Evolutionary conservation across 2,113 vertebrate genomes (phyloP).

Genomic region (Spea bombifrons): DNA sequence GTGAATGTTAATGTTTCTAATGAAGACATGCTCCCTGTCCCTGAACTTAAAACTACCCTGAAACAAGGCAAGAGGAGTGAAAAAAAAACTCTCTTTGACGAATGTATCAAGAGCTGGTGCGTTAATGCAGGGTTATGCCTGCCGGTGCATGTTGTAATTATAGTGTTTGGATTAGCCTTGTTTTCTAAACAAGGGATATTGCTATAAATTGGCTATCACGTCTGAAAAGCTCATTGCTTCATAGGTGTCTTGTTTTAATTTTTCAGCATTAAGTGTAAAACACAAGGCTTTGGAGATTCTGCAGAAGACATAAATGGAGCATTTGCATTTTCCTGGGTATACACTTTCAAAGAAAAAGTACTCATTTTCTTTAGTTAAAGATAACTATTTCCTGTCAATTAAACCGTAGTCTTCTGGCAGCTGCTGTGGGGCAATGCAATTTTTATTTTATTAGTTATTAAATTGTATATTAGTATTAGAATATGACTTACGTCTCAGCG

Average conservation of each 20-base stretch:
- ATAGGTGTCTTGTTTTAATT: not conserved
- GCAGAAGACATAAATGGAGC: not conserved
- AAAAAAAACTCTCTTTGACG: slow-evolving; percentile 76
- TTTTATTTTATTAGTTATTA: not conserved
- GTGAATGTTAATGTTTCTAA: slow-evolving; percentile 99
- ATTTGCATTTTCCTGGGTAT: slow-evolving; percentile 22
- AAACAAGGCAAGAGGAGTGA: slow-evolving; percentile 72
- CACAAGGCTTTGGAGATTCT: too few relatives aligned
- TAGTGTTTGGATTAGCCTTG: slow-evolving; percentile 75
- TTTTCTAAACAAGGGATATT: slow-evolving; percentile 79
- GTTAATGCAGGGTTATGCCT: slow-evolving; percentile 71
- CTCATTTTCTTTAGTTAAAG: slow-evolving; percentile 25
- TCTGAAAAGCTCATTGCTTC: slow-evolving; percentile 45
- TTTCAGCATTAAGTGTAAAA: not conserved
- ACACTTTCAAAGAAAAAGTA: slow-evolving; percentile 1
- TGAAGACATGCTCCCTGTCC: slow-evolving; percentile 99
- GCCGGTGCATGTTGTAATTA: slow-evolving; percentile 71
- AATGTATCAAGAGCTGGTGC: slow-evolving; percentile 73
- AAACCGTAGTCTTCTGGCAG: slow-evolving; percentile 40
- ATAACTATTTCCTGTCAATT: slow-evolving; percentile 49
- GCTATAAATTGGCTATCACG: slow-evolving; percentile 74
- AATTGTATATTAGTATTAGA: too few relatives aligned
- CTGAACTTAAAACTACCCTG: slow-evolving; percentile 98
- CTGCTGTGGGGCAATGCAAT: slow-evolving; percentile 43
- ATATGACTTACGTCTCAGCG: not conserved